Percentiles rank a stretch among this genome's conserved stretches.
These are phyloP conservation scores for Melieria omissa DNA, from an alignment of 2,888 invertebrate genomes.

Conservation along the genomic window DNA sequence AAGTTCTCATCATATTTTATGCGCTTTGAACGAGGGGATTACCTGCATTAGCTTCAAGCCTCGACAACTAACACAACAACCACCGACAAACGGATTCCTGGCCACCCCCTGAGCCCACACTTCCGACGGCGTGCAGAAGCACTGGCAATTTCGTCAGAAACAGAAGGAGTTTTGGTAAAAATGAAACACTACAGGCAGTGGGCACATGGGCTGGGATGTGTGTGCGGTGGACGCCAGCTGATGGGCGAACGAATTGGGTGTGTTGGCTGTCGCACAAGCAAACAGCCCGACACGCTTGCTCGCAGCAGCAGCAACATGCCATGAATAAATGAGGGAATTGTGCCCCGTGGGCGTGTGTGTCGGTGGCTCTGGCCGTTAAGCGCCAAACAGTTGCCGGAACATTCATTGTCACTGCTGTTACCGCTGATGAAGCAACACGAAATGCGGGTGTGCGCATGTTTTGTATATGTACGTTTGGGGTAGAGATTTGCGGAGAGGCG, in stretches of 20 bases:
- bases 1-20: conserved; percentile 11
- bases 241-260: not conserved
- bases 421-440: too few species aligned
- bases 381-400: conserved; percentile 30
- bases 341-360: conserved; percentile 13
- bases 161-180: too few species aligned
- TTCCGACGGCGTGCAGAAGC: too few species aligned
- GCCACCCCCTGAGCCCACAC: not conserved
- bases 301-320: not conserved
- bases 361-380: conserved; percentile 27
- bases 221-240: not conserved
- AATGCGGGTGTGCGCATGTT: not conserved
- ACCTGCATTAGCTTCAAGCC: conserved; percentile 29
- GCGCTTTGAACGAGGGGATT: conserved; percentile 32
- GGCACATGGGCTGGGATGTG: not conserved
- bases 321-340: conserved; percentile 18
- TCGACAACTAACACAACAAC: not conserved
- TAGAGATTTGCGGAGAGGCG: conserved; percentile 19
- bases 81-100: not conserved
- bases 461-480: not conserved
- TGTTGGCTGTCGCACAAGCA: not conserved
- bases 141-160: too few species aligned
- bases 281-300: not conserved
- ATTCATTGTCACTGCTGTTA: conserved; percentile 13
- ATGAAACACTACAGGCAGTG: too few species aligned